phyloP scores from a whole-genome alignment of 2,797 vertebrate genomes.

The Eptatretus atami region DNA sequence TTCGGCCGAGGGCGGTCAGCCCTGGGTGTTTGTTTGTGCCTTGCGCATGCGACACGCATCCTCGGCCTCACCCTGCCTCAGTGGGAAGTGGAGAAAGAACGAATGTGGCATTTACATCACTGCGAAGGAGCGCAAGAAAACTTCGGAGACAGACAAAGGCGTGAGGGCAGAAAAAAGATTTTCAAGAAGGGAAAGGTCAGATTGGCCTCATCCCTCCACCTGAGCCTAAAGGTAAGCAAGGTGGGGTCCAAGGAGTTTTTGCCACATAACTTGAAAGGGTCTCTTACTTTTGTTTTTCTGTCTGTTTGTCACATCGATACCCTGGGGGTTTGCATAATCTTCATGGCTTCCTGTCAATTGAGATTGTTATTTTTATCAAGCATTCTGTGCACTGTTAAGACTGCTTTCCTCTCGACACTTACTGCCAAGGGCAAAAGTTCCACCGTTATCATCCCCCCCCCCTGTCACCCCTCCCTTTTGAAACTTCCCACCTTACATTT shows the following conservation, averaged over 20 bases:
- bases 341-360: too few species aligned
- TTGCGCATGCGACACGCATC: too few species aligned
- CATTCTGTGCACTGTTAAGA: neutral
- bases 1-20: too few species aligned
- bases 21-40: too few species aligned
- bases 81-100: conserved; percentile 49
- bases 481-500: too few species aligned
- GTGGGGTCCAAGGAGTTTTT: too few species aligned
- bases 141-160: conserved; percentile 54
- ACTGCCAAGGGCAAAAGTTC: neutral
- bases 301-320: too few species aligned
- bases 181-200: conserved; percentile 88
- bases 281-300: too few species aligned
- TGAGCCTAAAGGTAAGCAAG: conserved; percentile 55
- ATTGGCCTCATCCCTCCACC: conserved; percentile 75
- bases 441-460: neutral
- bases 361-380: too few species aligned
- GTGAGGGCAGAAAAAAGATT: conserved; percentile 76
- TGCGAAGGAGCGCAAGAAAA: conserved; percentile 88
- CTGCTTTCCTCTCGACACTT: neutral
- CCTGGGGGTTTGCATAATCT: too few species aligned
- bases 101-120: conserved; percentile 68
- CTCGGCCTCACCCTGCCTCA: conserved; percentile 16
- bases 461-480: neutral
- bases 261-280: too few species aligned